Base-by-base conservation (phyloP, 1,140 invertebrate species). In the Achroia grisella region DNA sequence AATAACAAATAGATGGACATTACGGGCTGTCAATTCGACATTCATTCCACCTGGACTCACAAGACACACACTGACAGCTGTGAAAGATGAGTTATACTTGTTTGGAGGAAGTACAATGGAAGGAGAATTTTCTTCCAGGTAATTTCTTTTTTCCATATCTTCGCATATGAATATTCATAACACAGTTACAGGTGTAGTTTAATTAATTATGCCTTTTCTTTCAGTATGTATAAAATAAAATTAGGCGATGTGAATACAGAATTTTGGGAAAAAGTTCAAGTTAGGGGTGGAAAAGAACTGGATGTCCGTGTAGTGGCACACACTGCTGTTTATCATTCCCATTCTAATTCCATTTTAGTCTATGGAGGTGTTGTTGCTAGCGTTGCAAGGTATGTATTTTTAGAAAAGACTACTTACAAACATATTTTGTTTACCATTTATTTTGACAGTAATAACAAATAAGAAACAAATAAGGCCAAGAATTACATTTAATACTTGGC, bases 341-440 rank as follows among this genome's bases (percentile, higher is more conserved):
- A 90, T 27, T 93, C 94, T 3, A 92, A 95, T 74, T 95, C 95
- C 0, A 88, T 99, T 10, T 80, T 98, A 10, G 89, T 98, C 11
- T 98, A 97, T 69, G 97, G 97, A 2, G 97, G 97, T 0, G 93
- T 98, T 8, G 91, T 92, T 2, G 93, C 94, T 0, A 93, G 93
- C 61, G 92, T 95, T 35, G 93, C 93, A 1, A 87, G 90, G 86
- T 86, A 63, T 48, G 53, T 64, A n/a, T n/a, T 59, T 15, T 37
- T 44, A 36, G 14, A 30, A 10, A 6, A n/a, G n/a, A n/a, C n/a
- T n/a, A n/a, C n/a, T n/a, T n/a, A n/a, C n/a, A n/a, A n/a, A n/a
- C n/a, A n/a, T n/a, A n/a, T n/a, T n/a, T n/a, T n/a, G n/a, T n/a
- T n/a, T n/a, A n/a, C n/a, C n/a, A n/a, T n/a, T n/a, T n/a, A n/a